Evolutionary conservation across 2,797 vertebrate genomes (phyloP).

Genomic region (Limosa lapponica): DNA sequence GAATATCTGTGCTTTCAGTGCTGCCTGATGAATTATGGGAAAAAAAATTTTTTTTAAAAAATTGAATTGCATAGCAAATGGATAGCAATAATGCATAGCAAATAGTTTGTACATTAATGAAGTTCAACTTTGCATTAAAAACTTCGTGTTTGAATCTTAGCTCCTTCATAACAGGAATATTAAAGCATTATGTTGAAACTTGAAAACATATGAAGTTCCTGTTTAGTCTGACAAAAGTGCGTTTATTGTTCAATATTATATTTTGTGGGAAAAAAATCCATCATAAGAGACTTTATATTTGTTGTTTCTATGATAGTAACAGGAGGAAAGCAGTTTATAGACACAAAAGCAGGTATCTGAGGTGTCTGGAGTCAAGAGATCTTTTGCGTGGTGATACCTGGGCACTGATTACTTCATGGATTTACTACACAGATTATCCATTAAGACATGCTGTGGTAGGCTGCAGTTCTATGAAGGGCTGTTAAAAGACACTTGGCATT

Average conservation of each 20-base stretch:
- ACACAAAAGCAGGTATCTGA: not conserved
- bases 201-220: not conserved
- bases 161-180: not conserved
- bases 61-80: not conserved
- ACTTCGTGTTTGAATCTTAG: not conserved
- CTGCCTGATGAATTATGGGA: not conserved
- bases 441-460: not conserved
- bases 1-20: not conserved
- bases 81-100: not conserved
- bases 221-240: not conserved
- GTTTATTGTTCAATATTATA: not conserved
- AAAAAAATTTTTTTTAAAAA: not conserved
- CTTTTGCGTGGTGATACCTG: not conserved
- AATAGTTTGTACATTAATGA: not conserved
- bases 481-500: not conserved
- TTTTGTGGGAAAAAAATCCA: not conserved
- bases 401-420: not conserved
- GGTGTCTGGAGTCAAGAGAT: not conserved
- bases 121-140: not conserved
- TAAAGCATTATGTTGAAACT: not conserved
- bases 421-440: not conserved
- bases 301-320: not conserved
- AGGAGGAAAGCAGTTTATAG: not conserved
- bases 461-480: not conserved
- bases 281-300: not conserved